Conservation (phyloP, 2,113 vertebrate genomes). For the Sturnira hondurensis region DNA sequence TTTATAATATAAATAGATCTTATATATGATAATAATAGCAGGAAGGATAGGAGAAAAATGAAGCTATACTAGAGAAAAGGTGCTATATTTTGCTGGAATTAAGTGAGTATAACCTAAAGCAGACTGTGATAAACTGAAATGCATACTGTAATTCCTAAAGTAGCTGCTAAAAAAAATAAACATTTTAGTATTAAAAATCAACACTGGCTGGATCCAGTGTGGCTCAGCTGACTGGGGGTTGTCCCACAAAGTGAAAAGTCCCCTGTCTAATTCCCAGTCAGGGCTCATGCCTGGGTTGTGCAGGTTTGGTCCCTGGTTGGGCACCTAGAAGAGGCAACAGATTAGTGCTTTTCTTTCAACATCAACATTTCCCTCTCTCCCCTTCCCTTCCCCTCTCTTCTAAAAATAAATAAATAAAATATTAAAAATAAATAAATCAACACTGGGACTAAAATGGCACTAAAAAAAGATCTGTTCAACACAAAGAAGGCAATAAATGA, state of each 20-base stretch:
- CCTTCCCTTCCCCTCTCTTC: too few species aligned
- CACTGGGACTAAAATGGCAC: not conserved
- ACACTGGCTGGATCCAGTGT: not conserved
- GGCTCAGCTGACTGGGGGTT: too few species aligned
- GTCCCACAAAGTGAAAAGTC: too few species aligned
- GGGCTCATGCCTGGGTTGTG: too few species aligned
- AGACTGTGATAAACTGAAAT: not conserved
- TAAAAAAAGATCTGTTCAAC: not conserved
- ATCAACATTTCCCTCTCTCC: too few species aligned
- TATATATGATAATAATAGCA: not conserved
- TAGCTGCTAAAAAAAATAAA: not conserved
- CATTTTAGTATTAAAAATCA: not conserved
- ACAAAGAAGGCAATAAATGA: not conserved
- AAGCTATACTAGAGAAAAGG: not conserved
- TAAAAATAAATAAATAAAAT: too few species aligned
- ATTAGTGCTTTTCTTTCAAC: too few species aligned
- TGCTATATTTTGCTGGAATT: not conserved
- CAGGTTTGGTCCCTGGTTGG: too few species aligned
- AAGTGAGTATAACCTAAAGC: not conserved
- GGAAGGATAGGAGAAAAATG: not conserved
- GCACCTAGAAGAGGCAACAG: too few species aligned
- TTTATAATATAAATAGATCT: not conserved
- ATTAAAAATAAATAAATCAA: not conserved
- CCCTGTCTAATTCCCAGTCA: too few species aligned
- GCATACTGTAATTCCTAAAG: not conserved